Base-by-base conservation (phyloP, 2,113 vertebrate genomes). In the Guaruba guarouba region DNA sequence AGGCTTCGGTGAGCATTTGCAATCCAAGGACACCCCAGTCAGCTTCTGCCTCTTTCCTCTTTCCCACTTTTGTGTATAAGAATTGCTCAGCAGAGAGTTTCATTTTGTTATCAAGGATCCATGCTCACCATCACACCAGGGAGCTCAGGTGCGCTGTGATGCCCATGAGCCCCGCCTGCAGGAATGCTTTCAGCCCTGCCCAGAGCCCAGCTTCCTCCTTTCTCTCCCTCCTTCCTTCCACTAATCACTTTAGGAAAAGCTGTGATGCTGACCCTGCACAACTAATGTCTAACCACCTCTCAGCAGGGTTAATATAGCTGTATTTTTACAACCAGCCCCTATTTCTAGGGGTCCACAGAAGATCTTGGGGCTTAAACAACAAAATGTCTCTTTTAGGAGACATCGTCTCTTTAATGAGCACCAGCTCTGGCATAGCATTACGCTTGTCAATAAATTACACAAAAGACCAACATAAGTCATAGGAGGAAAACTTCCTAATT, bases 401-500 rank as follows among this genome's bases (percentile, higher is more conserved):
- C 62, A 0, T 66, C 63, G 68, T 37, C 46, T 51, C 28, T 67
- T 52, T 44, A 35, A 68, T 1, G 24, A 90, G n/a, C 93, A 39
- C 10, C 25, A 39, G 77, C 35, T n/a, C 77, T 35, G 68, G 61
- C 37, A 7, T 6, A 35, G 62, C 10, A 1, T n/a, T 28, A 6
- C 3, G 31, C 43, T 16, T 35, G 22, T 16, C 80, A 35, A n/a
- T 67, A 59, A 44, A 4, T 67, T 35, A 29, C 24, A 39, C 55
- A 57, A 77, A 95, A 85, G 78, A 27, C 29, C 48, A 24, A 48
- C 76, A 35, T 18, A 75, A 92, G 54, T 20, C 75, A 20, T 24
- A 13, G 7, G 18, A 88, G 79, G 86, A 81, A 64, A 90, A 37
- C 28, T 10, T 54, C 31, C 80, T 88, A 51, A 88, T 95, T 86